Base-by-base conservation (phyloP, 2,888 invertebrate species). In the Odontocolon sp. region DNA sequence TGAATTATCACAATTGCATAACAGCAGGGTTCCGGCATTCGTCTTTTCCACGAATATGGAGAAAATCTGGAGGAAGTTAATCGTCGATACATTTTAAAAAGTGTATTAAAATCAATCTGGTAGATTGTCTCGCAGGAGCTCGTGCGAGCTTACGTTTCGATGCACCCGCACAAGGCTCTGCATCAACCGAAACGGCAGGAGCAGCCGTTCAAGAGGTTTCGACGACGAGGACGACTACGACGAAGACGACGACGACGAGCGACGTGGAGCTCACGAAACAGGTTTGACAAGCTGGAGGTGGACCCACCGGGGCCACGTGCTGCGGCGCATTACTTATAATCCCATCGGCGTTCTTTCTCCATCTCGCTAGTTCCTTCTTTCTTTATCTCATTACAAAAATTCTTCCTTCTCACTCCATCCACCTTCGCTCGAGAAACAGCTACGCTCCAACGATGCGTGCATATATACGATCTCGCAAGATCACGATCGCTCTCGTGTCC, bases 271-370 rank as follows among this genome's bases (percentile, higher is more conserved):
- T 84, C 79, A 85, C 79, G 84, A 87, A 90, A 89, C 88, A 87
- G 89, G 89, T 89, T 90, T 89, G 88, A 88, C 88, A 88, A 89
- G 85, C 85, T 85, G 85, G 56, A 87, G 85, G 86, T 85, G 86
- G 86, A 85, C 84, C 81, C 77, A 85, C 82, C 84, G 84, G 83
- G 86, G 87, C 86, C 88, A 88, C 88, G 88, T 88, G 88, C 89
- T 89, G 86, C 85, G 87, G 83, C 85, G 87, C 88, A 88, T 89
- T 89, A 88, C 87, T 89, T 87, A 89, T 88, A 89, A 89, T 89
- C 88, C 89, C 86, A 89, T 89, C 89, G 88, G 85, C 82, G 77
- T 85, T 82, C 80, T 78, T 71, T 79, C 80, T 54, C 72, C 73
- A 68, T 68, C 64, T 63, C 78, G 68, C 69, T 52, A 21, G 33